Conservation (phyloP, 2,113 vertebrate genomes). For the Nymphicus hollandicus region DNA sequence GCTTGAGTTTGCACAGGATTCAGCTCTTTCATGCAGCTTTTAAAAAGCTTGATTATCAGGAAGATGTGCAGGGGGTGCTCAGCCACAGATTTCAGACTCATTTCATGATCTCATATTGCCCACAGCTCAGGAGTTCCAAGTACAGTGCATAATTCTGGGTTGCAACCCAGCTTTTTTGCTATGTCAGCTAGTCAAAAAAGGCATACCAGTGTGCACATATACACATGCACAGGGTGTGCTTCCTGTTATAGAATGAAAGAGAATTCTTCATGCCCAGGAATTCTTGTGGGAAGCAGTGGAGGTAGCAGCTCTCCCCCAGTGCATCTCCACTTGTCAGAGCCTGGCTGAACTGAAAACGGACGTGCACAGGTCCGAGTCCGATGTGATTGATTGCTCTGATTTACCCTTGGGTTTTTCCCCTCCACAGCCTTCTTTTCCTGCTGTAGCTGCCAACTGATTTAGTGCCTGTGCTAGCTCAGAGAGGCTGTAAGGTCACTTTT, state of each 20-base stretch:
- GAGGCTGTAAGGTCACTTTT: slow-evolving; percentile 12
- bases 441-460: not conserved
- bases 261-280: not conserved
- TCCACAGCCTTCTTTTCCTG: not conserved
- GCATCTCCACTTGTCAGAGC: not conserved
- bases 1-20: not conserved
- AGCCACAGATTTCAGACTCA: not conserved
- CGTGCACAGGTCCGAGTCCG: rapidly evolving
- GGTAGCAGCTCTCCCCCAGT: not conserved
- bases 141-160: not conserved
- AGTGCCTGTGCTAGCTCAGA: not conserved
- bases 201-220: rapidly evolving
- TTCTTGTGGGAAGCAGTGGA: not conserved
- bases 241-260: not conserved
- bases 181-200: not conserved
- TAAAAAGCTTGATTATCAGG: not conserved
- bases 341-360: not conserved
- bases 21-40: not conserved
- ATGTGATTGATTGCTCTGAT: not conserved
- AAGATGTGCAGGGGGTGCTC: not conserved
- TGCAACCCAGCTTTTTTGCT: not conserved
- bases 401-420: not conserved
- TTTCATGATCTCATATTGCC: not conserved
- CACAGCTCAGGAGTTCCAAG: not conserved
- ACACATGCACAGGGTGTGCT: not conserved